These are phyloP conservation scores for Dipodomys merriami DNA, from an alignment of 2,113 vertebrate genomes.

Conservation along the genomic window DNA sequence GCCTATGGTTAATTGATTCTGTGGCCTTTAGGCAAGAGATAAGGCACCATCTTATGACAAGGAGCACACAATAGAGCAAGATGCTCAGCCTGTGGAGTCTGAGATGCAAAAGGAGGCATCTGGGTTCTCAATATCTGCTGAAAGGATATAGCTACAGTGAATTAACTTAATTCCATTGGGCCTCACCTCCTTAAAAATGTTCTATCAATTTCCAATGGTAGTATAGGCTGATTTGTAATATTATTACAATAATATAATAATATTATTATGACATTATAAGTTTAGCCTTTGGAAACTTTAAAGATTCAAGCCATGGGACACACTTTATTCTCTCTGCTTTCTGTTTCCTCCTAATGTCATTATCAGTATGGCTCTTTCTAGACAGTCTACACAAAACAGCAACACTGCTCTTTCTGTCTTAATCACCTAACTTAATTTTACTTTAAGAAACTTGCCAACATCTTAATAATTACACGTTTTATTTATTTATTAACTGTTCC, in stretches of 20 bases:
- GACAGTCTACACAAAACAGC: not conserved
- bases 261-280: not conserved
- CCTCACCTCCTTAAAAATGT: not conserved
- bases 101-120: not conserved
- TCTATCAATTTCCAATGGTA: not conserved
- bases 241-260: too few relatives aligned
- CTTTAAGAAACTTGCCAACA: not conserved
- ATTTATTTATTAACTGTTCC: not conserved
- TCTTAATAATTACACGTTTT: not conserved
- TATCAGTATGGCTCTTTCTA: not conserved
- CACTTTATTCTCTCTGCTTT: not conserved
- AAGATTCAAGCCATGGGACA: not conserved
- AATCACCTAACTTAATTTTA: not conserved
- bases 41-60: not conserved
- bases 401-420: not conserved
- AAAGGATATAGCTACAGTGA: too few relatives aligned
- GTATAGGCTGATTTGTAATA: too few relatives aligned
- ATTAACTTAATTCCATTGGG: not conserved
- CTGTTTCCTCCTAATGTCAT: not conserved
- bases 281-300: not conserved
- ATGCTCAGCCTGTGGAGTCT: not conserved
- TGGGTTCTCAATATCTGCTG: too few relatives aligned
- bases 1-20: not conserved
- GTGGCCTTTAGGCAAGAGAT: too few relatives aligned
- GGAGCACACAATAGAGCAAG: too few relatives aligned